Base-by-base conservation (phyloP, 2,888 invertebrate genomes). In the Aphidius colemani region DNA sequence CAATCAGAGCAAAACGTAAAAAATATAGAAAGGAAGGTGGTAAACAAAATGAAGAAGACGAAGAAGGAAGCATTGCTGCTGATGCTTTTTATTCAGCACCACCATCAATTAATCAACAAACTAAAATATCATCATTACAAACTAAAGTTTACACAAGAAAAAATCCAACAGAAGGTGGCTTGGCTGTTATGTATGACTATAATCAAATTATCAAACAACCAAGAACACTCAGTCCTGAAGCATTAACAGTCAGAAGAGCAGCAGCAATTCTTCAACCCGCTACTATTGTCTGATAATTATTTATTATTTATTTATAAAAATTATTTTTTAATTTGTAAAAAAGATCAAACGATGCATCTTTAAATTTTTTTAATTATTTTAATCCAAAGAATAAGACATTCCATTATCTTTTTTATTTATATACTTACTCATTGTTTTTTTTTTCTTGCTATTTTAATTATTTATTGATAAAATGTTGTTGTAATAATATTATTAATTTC, bases 251-350 rank as follows among this genome's bases (percentile, higher is more conserved):
- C 86, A 92, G 93, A 85, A 90, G 93, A 84, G 93, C 93, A 80
- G 92, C 94, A 82, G 92, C 92, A 86, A 92, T 93, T 85, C 87
- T 93, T 84, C 93, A 93, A 86, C 91, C 93, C 77, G 93, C 94
- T 83, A 93, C 93, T 86, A 90, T 92, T 86, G 92, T 91, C 30
- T 30, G 3, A 86, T 53, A 59, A 46, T 13, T 61, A 13, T 18
- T 50, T 50, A 50, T 7, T 50, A 11, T 50, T 50, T 18, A 50
- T 13, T 49, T 45, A 46, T 11, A 46, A 4, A 18, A 50, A 18
- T 18, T 18, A 13, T 13, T 13, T 49, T 49, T 49, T 49, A 49
- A 13, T 13, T 13, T 13, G 13, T 5, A 30, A 30, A 30, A 30
- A 30, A 30, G 5, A 4, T 4, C 4, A 30, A 30, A 30, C 5